Evolutionary conservation across 2,113 vertebrate species (phyloP).

Genomic region (Alosa alosa): DNA sequence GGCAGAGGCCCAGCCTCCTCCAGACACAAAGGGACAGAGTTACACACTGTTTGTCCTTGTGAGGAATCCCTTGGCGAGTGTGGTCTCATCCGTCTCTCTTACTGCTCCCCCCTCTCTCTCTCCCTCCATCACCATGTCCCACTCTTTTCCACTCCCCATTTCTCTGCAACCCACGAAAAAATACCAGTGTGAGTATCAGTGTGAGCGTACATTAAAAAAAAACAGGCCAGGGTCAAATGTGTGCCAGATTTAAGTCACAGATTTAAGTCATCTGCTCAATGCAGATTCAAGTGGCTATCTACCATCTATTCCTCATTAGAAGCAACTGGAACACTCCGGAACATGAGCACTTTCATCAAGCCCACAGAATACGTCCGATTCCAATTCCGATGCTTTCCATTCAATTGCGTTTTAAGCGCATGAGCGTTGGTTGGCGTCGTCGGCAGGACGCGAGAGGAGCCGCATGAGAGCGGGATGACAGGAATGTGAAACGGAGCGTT

Average conservation of each 20-base stretch:
- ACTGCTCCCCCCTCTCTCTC: slow-evolving; percentile 29
- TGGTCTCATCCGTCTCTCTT: slow-evolving; percentile 31
- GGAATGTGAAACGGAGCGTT: slow-evolving; percentile 8
- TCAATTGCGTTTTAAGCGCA: not conserved
- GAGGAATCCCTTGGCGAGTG: slow-evolving; percentile 32
- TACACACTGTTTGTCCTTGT: slow-evolving; percentile 45
- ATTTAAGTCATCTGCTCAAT: not conserved
- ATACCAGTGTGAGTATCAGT: not conserved
- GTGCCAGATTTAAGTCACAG: not conserved
- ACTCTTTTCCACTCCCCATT: not conserved
- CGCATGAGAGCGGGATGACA: not conserved
- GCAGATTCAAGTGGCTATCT: not conserved
- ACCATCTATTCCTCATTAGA: not conserved
- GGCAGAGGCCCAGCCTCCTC: slow-evolving; percentile 7
- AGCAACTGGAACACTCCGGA: not conserved
- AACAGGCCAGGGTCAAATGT: slow-evolving; percentile 1
- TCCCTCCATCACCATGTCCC: slow-evolving; percentile 21
- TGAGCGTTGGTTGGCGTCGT: not conserved
- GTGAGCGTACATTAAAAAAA: not conserved
- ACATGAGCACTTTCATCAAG: not conserved
- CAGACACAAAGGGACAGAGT: slow-evolving; percentile 55
- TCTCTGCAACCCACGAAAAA: not conserved
- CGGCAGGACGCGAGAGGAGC: not conserved
- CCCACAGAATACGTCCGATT: not conserved
- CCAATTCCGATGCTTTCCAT: slow-evolving; percentile 12